A percentile compares a stretch with the other conserved stretches of the same genome.
These are phyloP conservation scores for Leucophenga montana DNA, from an alignment of 2,888 invertebrate species.

Conservation along the genomic window DNA sequence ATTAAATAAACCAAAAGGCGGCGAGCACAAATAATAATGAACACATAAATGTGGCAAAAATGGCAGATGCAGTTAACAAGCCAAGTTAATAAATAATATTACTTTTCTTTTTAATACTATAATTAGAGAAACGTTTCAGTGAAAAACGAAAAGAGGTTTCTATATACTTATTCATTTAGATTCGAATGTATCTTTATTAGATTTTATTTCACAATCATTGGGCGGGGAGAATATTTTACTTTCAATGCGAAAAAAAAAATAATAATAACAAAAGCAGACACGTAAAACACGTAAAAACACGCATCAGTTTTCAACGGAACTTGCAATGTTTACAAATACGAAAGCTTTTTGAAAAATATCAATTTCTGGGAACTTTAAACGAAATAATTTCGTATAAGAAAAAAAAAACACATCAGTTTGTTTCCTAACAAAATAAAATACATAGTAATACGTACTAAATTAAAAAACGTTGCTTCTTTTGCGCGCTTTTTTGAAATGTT, in stretches of 20 bases:
- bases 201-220: neutral
- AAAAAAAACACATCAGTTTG: neutral
- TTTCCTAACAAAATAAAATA: conserved; percentile 1
- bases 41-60: neutral
- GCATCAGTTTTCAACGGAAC: conserved; percentile 2
- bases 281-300: neutral
- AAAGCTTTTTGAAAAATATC: conserved; percentile 12
- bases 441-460: neutral
- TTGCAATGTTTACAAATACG: conserved; percentile 18
- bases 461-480: neutral
- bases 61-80: neutral
- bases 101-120: neutral
- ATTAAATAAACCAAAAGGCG: conserved; percentile 33
- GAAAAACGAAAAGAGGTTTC: neutral
- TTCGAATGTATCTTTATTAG: neutral
- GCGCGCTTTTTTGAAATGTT: conserved; percentile 1
- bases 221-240: neutral
- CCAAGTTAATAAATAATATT: conserved; percentile 20
- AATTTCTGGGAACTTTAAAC: conserved; percentile 1
- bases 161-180: neutral
- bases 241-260: neutral
- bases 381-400: neutral
- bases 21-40: neutral
- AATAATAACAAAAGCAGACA: conserved; percentile 9
- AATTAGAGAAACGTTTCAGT: neutral